Evolutionary conservation across 1,140 invertebrate species (phyloP).

Genomic region (Formica exsecta): DNA sequence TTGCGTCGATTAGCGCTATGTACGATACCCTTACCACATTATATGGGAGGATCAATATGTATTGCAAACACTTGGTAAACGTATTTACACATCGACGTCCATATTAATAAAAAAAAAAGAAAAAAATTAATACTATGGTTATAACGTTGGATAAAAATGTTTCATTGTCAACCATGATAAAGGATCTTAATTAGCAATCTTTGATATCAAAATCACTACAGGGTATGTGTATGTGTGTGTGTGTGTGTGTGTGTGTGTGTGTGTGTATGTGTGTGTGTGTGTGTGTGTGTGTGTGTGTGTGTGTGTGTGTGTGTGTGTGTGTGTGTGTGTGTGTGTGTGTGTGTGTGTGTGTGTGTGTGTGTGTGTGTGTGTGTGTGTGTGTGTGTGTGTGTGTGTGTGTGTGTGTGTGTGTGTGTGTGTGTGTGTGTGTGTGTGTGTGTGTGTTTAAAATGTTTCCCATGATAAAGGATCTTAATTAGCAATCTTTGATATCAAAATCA

Average conservation of each 20-base stretch:
- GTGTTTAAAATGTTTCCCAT: background rate
- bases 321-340: background rate
- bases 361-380: background rate
- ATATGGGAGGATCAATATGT: background rate
- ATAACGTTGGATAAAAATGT: background rate
- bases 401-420: background rate
- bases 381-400: background rate
- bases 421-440: background rate
- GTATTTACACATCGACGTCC: background rate
- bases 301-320: background rate
- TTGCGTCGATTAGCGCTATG: constrained; percentile 13
- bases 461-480: background rate
- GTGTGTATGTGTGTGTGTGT: background rate
- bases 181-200: background rate
- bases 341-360: background rate
- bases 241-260: background rate
- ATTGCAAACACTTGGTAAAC: background rate
- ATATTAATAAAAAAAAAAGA: background rate
- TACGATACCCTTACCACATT: constrained; percentile 25
- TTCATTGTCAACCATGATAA: background rate
- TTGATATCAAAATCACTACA: background rate
- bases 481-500: background rate
- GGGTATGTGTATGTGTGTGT: too few species aligned
- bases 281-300: background rate
- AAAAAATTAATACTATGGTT: background rate